Conservation (phyloP, 2,797 vertebrate species). For the Arctocebus calabarensis region DNA sequence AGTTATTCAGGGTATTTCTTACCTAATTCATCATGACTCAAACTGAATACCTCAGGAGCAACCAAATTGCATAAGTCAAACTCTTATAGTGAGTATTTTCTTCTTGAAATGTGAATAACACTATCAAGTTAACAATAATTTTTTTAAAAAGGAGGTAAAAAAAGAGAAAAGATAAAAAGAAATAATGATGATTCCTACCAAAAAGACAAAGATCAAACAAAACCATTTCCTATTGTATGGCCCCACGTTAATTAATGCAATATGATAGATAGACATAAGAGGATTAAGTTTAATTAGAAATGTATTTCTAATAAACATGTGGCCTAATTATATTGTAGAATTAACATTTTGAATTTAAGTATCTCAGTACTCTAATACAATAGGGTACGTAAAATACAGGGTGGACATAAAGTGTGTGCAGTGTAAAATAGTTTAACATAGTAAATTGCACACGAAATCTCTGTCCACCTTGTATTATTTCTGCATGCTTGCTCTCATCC, state of each 20-base stretch:
- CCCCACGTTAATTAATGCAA: slow-evolving; percentile 35
- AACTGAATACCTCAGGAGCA: slow-evolving; percentile 44
- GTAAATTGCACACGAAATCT: no score
- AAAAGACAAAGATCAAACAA: slow-evolving; percentile 49
- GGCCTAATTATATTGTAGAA: slow-evolving; percentile 28
- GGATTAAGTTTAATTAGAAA: slow-evolving; percentile 63
- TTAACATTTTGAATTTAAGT: slow-evolving; percentile 62
- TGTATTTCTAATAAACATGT: slow-evolving; percentile 46
- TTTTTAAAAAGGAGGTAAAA: neutral
- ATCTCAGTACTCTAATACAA: neutral
- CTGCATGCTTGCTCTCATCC: slow-evolving; percentile 6
- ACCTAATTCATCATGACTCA: slow-evolving; percentile 53
- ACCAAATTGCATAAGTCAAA: slow-evolving; percentile 9
- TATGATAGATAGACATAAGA: slow-evolving; percentile 54
- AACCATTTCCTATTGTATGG: slow-evolving; percentile 29
- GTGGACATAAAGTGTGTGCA: no score
- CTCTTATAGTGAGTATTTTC: slow-evolving; percentile 50
- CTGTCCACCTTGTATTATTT: slow-evolving; percentile 15
- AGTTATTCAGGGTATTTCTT: slow-evolving; percentile 58
- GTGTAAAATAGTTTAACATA: no score
- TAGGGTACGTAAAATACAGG: neutral
- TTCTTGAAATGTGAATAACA: slow-evolving; percentile 44
- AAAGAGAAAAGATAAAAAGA: slow-evolving; percentile 4
- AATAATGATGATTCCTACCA: neutral
- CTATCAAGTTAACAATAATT: slow-evolving; percentile 50